Base-by-base conservation (phyloP, 2,888 invertebrate species). In the Eumerus sabulonum region DNA sequence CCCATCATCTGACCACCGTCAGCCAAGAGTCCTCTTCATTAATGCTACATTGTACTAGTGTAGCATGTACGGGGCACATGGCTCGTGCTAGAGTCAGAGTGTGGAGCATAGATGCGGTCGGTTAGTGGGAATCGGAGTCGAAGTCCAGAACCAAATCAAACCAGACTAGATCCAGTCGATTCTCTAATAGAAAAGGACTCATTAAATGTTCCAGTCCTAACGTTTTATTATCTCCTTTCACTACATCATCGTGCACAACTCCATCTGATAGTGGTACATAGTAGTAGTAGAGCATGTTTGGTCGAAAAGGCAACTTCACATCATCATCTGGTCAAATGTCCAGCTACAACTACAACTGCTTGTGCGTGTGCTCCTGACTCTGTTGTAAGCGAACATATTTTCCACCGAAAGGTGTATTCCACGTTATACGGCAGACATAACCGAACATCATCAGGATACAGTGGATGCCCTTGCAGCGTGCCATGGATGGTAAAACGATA, bases 121-220 rank as follows among this genome's bases (percentile, higher is more conserved):
- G 77, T 77, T 45, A 64, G 67, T 47, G 12, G 62, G 47, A 63
- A 51, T 57, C 60, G 3, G 27, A 27, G 7, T 27, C 27, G 27
- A 7, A 27, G 27, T 27, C 7, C 3, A 27, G 7, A 7, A 4
- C 27, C 27, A 27, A 72, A 56, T 51, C 42, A 27, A 27, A 27
- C 27, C 27, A 27, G 35, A 60, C 60, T 66, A 71, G 60, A 62
- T 71, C 54, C 57, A 67, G 62, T 66, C 72, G 60, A 70, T 57
- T 81, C 64, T 62, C 60, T 81, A 71, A 76, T 76, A 70, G 81
- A 76, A 71, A 76, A 76, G 74, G 76, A 76, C 74, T 81, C 81
- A 81, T 76, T 81, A 81, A 81, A 81, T 76, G 71, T 74, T 79
- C 63, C 64, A 77, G 56, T 77, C 60, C 77, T 17, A 73, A 73